Conservation (phyloP, 2,888 invertebrate genomes). For the Pyrrhia umbra region DNA sequence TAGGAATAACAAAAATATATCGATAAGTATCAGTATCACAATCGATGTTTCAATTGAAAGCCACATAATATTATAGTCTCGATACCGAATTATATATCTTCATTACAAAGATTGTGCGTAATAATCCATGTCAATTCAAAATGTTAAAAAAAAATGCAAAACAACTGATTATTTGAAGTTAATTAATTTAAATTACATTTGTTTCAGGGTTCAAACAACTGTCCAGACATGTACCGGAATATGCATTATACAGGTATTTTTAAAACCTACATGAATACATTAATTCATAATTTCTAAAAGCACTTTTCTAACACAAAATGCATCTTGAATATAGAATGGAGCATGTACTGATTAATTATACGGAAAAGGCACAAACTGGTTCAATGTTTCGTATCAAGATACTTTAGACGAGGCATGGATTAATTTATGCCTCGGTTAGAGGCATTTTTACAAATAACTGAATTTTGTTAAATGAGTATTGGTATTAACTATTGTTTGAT, state of each 20-base stretch:
- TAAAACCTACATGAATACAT: not conserved
- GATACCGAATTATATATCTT: too few relatives aligned
- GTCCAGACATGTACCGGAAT: conserved; percentile 97
- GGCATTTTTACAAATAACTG: not conserved
- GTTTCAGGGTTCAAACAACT: conserved; percentile 90
- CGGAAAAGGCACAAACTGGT: not conserved
- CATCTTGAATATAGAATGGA: conserved; percentile 50
- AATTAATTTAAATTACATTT: conserved; percentile 42
- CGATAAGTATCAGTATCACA: too few relatives aligned
- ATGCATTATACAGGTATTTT: conserved; percentile 95
- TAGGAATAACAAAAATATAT: too few relatives aligned
- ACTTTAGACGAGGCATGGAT: conserved; percentile 7
- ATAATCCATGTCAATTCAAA: too few relatives aligned
- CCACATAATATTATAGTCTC: too few relatives aligned
- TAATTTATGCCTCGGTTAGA: not conserved
- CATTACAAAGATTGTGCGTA: too few relatives aligned
- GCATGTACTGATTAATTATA: conserved; percentile 42
- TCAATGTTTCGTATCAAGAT: conserved; percentile 42
- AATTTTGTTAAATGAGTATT: too few relatives aligned
- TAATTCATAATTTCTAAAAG: not conserved
- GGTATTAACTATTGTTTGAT: too few relatives aligned
- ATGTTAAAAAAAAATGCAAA: not conserved
- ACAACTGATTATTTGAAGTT: not conserved
- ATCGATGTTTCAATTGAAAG: too few relatives aligned
- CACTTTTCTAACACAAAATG: conserved; percentile 31